Evolutionary conservation across 2,113 vertebrate genomes (phyloP).

Genomic region (Mellivora capensis): DNA sequence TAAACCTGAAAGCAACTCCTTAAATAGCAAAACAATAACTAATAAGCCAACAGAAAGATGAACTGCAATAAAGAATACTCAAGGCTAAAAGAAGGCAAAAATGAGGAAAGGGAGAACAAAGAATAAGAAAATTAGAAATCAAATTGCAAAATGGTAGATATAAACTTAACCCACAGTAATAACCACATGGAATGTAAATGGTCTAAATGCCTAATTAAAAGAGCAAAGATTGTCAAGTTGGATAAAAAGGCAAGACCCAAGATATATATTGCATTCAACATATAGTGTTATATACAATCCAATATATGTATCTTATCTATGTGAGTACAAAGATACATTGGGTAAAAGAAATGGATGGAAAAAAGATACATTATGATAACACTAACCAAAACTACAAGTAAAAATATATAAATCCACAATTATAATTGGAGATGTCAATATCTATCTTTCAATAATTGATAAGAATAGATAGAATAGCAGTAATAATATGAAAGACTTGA

Average conservation of each 20-base stretch:
- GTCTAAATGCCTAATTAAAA: neutral
- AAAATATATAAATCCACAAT: neutral
- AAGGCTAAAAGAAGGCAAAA: neutral
- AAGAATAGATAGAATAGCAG: neutral
- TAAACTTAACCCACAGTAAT: neutral
- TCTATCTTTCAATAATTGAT: neutral
- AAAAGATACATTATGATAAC: neutral
- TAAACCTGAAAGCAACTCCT: neutral
- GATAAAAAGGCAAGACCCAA: neutral
- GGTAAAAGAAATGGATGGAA: neutral
- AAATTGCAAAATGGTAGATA: neutral
- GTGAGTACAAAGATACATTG: neutral
- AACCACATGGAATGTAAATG: neutral
- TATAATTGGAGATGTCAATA: neutral
- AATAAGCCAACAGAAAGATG: neutral
- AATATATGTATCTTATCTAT: neutral
- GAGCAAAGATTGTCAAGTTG: neutral
- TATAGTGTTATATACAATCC: neutral
- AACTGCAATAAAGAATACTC: neutral
- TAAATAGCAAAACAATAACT: neutral
- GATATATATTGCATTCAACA: neutral
- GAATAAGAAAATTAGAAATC: neutral
- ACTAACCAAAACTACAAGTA: neutral
- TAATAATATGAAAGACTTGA: neutral
- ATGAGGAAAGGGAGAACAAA: neutral